Base-by-base conservation (phyloP, 2,888 invertebrate species). In the Xestia rhomboidea region DNA sequence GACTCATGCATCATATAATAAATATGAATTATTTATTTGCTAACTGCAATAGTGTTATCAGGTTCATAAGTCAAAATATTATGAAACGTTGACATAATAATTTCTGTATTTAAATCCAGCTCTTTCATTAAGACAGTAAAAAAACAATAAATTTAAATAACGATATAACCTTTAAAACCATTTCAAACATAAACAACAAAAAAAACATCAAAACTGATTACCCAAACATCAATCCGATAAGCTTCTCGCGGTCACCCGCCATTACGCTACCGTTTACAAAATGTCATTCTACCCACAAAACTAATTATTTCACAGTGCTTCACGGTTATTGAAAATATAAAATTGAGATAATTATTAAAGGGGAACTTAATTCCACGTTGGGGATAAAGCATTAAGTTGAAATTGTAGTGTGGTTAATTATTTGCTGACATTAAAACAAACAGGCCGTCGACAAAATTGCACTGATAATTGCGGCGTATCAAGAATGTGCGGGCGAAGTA, bases 391-490 rank as follows among this genome's bases (percentile, higher is more conserved):
- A 83, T 83, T 72, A 81, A 87, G 64, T 84, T 77, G 46, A 81
- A 88, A 88, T 87, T 87, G 71, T 78, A 82, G 72, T 84, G 74
- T 67, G 72, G 84, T 82, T 88, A 89, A 89, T 90, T 89, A 89
- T 87, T 85, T 78, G 49, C 84, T 79, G 87, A 60, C 84, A 89
- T 89, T 87, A 84, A 89, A 88, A 85, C 81, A 85, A 87, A 87
- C 83, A 84, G 83, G 68, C 66, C 51, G 79, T 64, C 74, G 70
- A 83, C 82, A 64, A 86, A 89, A 89, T 89, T 87, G 79, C 88
- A 69, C 76, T 74, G 80, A 82, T 86, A 86, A 90, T 89, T 84
- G 79, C 62, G 71, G 41, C 30, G 69, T 75, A 82, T 82, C 77
- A 77, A 84, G 86, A 87, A 89, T 86, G 79, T 77, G 73, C 76